Evolutionary conservation across 2,797 vertebrate genomes (phyloP), one percentile per base, ranked within the genome.

Genomic region (Prionace glauca): DNA sequence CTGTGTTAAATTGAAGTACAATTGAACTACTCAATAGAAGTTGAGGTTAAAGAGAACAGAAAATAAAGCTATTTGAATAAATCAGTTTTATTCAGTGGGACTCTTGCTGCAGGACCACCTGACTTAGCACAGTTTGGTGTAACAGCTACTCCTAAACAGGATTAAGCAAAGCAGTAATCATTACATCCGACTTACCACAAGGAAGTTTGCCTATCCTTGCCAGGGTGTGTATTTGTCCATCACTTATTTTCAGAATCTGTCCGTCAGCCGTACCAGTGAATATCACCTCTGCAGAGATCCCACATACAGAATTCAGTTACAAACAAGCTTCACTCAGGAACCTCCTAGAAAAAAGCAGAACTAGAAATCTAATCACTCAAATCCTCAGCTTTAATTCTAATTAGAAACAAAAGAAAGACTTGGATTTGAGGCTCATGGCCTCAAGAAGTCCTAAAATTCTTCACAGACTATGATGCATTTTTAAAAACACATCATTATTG

Each of bases 251-350:
- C 84, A 99, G 87, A 77, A 99, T 98, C 96, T 97, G 98, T 96
- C 99, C 99, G 96, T 99, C 99, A 90, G 98, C 98, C 79, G 99
- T 99, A 95, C 99, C 99, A 69, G 99, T 97, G 96, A 98, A 99
- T 0, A 99, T 95, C 95, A 98, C 98, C 97, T 99, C 99, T 99
- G 97, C 94, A 97, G 96, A 96, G 96, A 96, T 74, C 91, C 87
- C 91, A 94, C 91, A 94, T 2, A 84, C 1, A 92, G n/a, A 67
- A 92, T 67, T 67, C 90, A 92, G 90, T 67, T 84, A 84, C 50
- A 90, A 62, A 62, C 72, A 56, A n/a, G 9, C 56, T 56, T 74
- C 26, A 72, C 69, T 74, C 24, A 74, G 9, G 62, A 93, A 20
- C 32, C 9, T 92, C 18, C 62, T 24, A 18, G 32, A 92, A 32